These are phyloP conservation scores for Gobionotothen gibberifrons DNA, from an alignment of 2,797 vertebrate species.

Conservation along the genomic window DNA sequence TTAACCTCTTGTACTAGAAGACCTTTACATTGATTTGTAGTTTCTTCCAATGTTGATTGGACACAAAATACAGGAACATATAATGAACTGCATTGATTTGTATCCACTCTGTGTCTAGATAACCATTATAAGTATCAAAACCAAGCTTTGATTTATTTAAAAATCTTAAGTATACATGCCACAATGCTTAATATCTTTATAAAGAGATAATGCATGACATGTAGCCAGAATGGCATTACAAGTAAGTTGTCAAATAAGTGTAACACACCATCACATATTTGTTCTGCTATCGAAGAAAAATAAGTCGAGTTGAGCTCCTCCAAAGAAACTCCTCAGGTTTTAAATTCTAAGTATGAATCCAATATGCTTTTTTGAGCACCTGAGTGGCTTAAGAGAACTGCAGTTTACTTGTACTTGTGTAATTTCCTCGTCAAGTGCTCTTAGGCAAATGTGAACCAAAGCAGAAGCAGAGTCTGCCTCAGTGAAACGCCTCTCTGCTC, in stretches of 20 bases:
- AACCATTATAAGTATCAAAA: background rate
- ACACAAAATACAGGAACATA: background rate
- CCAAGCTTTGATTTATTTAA: background rate
- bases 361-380: conserved; percentile 17
- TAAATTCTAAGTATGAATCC: conserved; percentile 7
- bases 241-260: background rate
- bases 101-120: background rate
- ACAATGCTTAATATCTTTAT: background rate
- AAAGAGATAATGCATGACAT: background rate
- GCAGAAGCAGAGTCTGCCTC: conserved; percentile 23
- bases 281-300: background rate
- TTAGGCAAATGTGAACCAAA: conserved; percentile 43
- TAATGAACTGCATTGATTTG: background rate
- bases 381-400: conserved; percentile 26
- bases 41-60: background rate
- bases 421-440: conserved; percentile 54
- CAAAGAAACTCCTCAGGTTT: background rate
- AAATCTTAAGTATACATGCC: background rate
- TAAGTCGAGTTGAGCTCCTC: background rate
- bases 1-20: background rate
- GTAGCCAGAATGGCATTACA: background rate
- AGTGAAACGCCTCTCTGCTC: conserved; percentile 42
- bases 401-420: conserved; percentile 39
- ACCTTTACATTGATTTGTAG: background rate
- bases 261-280: background rate